A percentile compares a stretch with the other conserved stretches of the same genome.
Conservation (phyloP, 2,113 vertebrate species). For the Sigmodon hispidus region DNA sequence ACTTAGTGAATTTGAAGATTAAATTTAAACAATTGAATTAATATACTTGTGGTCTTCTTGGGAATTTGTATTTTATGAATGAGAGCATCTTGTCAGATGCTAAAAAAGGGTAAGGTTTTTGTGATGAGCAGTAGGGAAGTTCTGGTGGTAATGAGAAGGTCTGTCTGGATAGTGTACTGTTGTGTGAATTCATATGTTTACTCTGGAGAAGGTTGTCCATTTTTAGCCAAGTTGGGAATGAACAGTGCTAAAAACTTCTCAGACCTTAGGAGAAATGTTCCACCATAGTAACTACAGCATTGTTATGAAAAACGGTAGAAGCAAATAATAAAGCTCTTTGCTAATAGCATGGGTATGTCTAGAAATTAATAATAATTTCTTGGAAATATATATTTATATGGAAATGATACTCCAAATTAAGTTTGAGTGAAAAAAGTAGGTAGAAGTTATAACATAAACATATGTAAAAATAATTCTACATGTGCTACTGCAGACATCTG, state of each 20-base stretch:
- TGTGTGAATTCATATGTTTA: neutral
- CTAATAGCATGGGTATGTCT: neutral
- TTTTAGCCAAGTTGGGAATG: neutral
- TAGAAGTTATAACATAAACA: neutral
- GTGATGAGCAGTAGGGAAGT: neutral
- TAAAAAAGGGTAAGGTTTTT: neutral
- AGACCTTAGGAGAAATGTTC: neutral
- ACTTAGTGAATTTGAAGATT: neutral
- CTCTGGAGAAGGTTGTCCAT: neutral
- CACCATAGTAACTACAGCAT: neutral
- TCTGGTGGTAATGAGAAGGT: neutral
- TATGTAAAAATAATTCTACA: neutral
- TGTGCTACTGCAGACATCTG: neutral
- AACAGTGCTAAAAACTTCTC: neutral
- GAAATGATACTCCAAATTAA: neutral
- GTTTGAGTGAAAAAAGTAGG: slow-evolving; percentile 2
- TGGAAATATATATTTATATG: neutral
- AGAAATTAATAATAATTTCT: neutral
- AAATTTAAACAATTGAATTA: slow-evolving; percentile 6
- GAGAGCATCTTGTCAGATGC: neutral
- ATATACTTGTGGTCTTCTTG: neutral
- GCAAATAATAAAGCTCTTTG: neutral
- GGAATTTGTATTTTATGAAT: neutral
- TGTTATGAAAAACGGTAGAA: slow-evolving; percentile 5
- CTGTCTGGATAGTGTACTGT: neutral